Percentiles rank a stretch among this genome's conserved stretches.
phyloP scores from a whole-genome alignment of 2,113 vertebrate genomes.

The Gila orcuttii region DNA sequence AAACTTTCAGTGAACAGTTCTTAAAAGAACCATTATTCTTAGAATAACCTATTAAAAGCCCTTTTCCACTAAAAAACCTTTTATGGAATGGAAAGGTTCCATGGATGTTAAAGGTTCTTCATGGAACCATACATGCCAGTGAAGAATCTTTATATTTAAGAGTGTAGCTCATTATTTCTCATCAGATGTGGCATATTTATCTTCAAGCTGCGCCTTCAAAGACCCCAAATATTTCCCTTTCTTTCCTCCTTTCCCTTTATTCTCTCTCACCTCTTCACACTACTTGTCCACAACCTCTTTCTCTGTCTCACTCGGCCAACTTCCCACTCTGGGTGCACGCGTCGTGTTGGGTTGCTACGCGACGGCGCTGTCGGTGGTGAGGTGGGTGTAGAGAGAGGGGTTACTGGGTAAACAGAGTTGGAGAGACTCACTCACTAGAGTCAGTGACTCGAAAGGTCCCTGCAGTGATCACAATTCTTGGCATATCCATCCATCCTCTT shows the following conservation, averaged over 20 bases:
- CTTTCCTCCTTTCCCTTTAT: neutral
- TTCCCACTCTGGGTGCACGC: conserved; percentile 60
- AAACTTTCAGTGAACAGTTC: neutral
- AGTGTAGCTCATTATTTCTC: neutral
- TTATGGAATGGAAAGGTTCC: neutral
- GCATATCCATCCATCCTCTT: conserved; percentile 20
- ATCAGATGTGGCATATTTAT: neutral
- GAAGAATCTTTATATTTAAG: neutral
- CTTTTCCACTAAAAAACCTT: neutral
- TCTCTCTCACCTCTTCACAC: conserved; percentile 27
- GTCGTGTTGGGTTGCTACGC: conserved; percentile 62
- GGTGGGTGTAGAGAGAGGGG: conserved; percentile 64
- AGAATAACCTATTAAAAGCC: neutral
- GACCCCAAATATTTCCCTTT: neutral
- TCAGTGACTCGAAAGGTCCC: conserved; percentile 37
- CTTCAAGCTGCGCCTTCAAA: neutral
- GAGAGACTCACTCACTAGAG: conserved; percentile 45
- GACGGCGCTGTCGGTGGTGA: conserved; percentile 59
- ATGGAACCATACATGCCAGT: neutral
- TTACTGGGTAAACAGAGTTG: conserved; percentile 61
- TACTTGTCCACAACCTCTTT: conserved; percentile 55
- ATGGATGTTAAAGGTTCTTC: neutral
- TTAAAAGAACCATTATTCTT: neutral
- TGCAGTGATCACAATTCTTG: conserved; percentile 29
- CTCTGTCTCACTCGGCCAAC: conserved; percentile 59